Percentiles rank a stretch among this genome's conserved stretches.
These are phyloP conservation scores for Drosophila prosaltans DNA, from an alignment of 1,140 invertebrate genomes.

Conservation along the genomic window DNA sequence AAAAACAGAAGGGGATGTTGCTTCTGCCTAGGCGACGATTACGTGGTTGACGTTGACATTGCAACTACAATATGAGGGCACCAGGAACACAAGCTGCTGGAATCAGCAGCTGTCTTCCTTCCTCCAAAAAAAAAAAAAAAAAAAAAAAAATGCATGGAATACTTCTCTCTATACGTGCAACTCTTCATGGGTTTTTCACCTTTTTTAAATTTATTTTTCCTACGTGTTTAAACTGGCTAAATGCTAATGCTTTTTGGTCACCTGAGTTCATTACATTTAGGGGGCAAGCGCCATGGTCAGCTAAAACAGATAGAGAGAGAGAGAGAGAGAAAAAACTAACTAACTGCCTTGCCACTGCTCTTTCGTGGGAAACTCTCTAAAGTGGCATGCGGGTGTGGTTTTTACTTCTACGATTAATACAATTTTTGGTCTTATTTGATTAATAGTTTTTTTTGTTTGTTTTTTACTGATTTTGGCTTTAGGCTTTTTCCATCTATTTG, in stretches of 20 bases:
- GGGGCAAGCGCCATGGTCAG: conserved; percentile 32
- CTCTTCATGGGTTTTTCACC: conserved; percentile 55
- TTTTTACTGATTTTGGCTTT: conserved; percentile 47
- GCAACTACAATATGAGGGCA: conserved; percentile 75
- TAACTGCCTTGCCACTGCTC: conserved; percentile 31
- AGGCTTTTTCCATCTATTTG: conserved; percentile 14
- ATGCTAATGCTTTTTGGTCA: conserved; percentile 42
- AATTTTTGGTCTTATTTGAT: conserved; percentile 56
- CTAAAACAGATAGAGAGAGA: conserved; percentile 7
- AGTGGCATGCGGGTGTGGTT: conserved; percentile 81
- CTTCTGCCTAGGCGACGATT: conserved; percentile 63
- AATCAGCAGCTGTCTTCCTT: conserved; percentile 71
- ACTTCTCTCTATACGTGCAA: conserved; percentile 39
- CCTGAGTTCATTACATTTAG: conserved; percentile 58
- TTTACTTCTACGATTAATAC: conserved; percentile 74
- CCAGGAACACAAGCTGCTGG: conserved; percentile 39
- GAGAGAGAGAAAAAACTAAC: conserved; percentile 17
- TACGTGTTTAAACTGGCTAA: conserved; percentile 72
- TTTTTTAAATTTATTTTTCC: conserved; percentile 27
- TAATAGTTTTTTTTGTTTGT: conserved; percentile 54
- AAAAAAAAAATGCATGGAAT: background rate
- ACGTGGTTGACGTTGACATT: conserved; percentile 77
- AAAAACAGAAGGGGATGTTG: conserved; percentile 45
- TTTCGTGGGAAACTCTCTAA: conserved; percentile 77
- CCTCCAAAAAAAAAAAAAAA: no score